Evolutionary conservation across 2,888 invertebrate genomes (phyloP).

Genomic region (Cosmia trapezina): DNA sequence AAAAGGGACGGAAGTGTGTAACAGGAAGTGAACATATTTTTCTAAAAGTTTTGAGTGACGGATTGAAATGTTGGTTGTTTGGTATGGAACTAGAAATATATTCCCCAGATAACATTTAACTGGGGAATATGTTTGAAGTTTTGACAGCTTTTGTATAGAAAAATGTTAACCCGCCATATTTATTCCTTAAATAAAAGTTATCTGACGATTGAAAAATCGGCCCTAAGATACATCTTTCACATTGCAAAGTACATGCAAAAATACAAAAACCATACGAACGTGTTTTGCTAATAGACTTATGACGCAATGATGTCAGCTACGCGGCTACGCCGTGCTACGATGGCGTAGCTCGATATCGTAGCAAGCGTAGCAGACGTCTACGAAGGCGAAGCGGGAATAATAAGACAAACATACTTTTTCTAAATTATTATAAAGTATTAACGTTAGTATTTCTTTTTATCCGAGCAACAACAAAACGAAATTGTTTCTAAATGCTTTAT

Average conservation of each 20-base stretch:
- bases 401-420: neutral
- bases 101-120: too few relatives aligned
- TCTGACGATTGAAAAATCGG: too few relatives aligned
- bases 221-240: neutral
- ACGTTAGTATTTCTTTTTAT: neutral
- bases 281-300: neutral
- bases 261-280: neutral
- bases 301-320: neutral
- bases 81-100: too few relatives aligned
- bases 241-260: neutral
- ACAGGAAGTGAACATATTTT: too few relatives aligned
- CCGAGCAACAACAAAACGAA: neutral
- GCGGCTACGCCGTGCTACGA: slow-evolving; percentile 15
- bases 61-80: too few relatives aligned
- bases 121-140: too few relatives aligned
- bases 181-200: too few relatives aligned
- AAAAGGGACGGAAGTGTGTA: too few relatives aligned
- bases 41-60: too few relatives aligned
- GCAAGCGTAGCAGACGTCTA: neutral
- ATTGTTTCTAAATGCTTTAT: slow-evolving; percentile 17
- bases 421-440: neutral
- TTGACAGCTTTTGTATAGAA: too few relatives aligned
- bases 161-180: too few relatives aligned
- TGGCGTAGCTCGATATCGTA: slow-evolving; percentile 1
- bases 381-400: neutral